Base-by-base conservation (phyloP, 2,888 invertebrate species). In the Cryptocephalus primarius region DNA sequence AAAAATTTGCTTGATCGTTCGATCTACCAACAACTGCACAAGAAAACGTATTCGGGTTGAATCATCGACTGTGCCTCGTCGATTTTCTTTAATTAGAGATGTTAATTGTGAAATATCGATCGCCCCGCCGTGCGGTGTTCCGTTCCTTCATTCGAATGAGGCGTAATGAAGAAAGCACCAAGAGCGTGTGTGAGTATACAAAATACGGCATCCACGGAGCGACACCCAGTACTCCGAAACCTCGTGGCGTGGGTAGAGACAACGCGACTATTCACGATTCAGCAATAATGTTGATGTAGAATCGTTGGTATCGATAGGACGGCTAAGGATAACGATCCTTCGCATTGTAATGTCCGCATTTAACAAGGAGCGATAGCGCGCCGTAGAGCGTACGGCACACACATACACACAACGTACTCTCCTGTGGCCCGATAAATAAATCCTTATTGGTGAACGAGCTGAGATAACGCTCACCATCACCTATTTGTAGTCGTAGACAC, bases 281-380 rank as follows among this genome's bases (percentile, higher is more conserved):
- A 62, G 69, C 69, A 67, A 68, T 69, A 69, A 70, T 66, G 67
- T 63, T 65, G 67, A 67, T 68, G 68, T 68, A 66, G 66, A 66
- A 66, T 66, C 66, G 67, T 58, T 61, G 61, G 65, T 65, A 67
- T 67, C 68, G 67, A 67, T 68, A 60, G 63, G 65, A 12, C 64
- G 60, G 64, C 58, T 60, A 62, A 55, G 68, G 68, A 69, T 69
- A 69, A 69, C 68, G 68, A 69, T 68, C 67, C 67, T 61, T 60
- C 60, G 67, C 66, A 68, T 69, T 68, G 68, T 69, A 69, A 69
- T 68, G 68, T 67, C 64, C 66, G 64, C 65, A 68, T 67, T 68
- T 68, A 68, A 69, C 69, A 68, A 68, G 65, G 62, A 57, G 56
- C 60, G 65, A 65, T 65, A 65, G 62, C 61, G 59, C 31, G 33